These are phyloP conservation scores for Trochalopteron elliotii DNA, from an alignment of 2,113 vertebrate genomes.

Conservation along the genomic window DNA sequence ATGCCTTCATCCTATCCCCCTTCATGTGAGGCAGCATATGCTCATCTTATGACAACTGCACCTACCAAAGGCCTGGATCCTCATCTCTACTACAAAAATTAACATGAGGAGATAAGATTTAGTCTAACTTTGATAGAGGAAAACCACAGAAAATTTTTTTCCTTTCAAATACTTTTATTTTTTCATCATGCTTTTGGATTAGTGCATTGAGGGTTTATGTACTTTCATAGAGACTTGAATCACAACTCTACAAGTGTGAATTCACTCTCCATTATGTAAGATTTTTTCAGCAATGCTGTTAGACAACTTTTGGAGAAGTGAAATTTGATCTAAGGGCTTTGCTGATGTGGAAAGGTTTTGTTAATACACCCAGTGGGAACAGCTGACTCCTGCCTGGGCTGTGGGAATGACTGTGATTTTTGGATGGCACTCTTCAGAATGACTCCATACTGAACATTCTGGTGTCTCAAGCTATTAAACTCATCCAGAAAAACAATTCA, in stretches of 20 bases:
- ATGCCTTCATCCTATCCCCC: background rate
- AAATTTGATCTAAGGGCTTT: slow-evolving; percentile 8
- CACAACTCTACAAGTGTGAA: background rate
- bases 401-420: background rate
- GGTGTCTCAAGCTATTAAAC: background rate
- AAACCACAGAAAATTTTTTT: background rate
- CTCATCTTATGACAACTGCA: background rate
- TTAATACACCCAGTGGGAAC: background rate
- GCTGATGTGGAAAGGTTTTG: slow-evolving; percentile 1
- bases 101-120: background rate
- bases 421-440: background rate
- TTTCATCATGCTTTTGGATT: background rate
- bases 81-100: background rate
- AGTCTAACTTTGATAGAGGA: background rate
- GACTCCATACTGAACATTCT: background rate
- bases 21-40: background rate
- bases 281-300: background rate
- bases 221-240: background rate
- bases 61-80: background rate
- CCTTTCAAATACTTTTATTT: background rate
- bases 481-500: background rate
- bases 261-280: background rate
- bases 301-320: background rate
- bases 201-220: background rate
- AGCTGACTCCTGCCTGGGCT: background rate